Conservation (phyloP, 1,140 invertebrate genomes). For the Eriosoma lanigerum region DNA sequence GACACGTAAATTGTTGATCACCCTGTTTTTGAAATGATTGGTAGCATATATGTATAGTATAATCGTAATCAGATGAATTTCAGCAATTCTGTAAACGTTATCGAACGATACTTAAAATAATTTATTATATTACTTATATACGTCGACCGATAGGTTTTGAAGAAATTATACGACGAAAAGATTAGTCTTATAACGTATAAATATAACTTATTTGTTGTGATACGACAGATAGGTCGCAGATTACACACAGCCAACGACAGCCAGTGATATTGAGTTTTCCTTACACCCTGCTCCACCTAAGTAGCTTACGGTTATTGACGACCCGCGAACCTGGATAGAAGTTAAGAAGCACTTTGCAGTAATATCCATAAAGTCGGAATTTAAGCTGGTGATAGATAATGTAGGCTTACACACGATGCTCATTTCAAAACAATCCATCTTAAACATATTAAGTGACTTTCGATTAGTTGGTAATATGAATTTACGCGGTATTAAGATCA, state of each 20-base stretch:
- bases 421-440: background rate
- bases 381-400: background rate
- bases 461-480: background rate
- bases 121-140: background rate
- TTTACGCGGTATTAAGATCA: no score
- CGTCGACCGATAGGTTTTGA: background rate
- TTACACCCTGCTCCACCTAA: background rate
- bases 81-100: background rate
- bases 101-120: background rate
- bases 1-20: no score
- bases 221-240: background rate
- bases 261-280: background rate
- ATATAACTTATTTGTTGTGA: background rate
- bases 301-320: slow-evolving; percentile 11
- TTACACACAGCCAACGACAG: background rate
- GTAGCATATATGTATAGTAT: no score
- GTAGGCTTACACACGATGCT: background rate
- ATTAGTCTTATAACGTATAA: background rate
- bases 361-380: background rate
- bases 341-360: slow-evolving; percentile 2
- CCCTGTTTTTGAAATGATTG: no score
- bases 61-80: no score
- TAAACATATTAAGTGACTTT: background rate
- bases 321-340: background rate
- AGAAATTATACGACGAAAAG: background rate